Base-by-base conservation (phyloP, 2,888 invertebrate genomes). In the Hoplodrina ambigua region DNA sequence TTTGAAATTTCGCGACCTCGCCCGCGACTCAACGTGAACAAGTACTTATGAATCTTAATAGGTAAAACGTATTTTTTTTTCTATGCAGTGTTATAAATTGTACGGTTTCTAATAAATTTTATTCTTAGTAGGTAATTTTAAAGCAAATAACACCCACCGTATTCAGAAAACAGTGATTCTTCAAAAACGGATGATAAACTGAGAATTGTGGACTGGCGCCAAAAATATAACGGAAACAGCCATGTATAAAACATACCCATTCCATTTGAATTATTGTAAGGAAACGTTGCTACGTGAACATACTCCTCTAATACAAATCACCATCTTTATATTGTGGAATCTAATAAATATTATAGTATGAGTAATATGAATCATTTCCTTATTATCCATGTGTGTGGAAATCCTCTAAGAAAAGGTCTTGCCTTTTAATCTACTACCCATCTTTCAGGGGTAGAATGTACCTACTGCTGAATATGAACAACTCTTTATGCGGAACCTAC, bases 211-310 rank as follows among this genome's bases (percentile, higher is more conserved):
- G 82, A 74, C 56, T 74, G 59, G 64, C 63, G 82, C 82, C 82
- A 82, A 81, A 83, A 41, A 81, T 72, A 65, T 67, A 62, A 68
- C 71, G 71, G 69, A 84, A 72, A 57, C 66, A 76, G 57, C 57
- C 66, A 65, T 72, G 62, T 67, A 69, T 70, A 64, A 63, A 64
- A 81, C 64, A 72, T 57, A 62, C 20, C 57, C 58, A 75, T 78
- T 84, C 52, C 60, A 72, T 74, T 74, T 84, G 70, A 80, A 58
- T 80, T 82, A 84, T 79, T 56, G 64, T 65, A 53, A 78, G 72
- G 81, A 78, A 81, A 72, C 63, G 67, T 64, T 77, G 19, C 46
- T 72, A 81, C 78, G 67, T 67, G 78, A 67, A 62, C 63, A 61
- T 46, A 57, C 58, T 66, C 19, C 54, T 64, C 49, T 67, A 56